Evolutionary conservation across 92 coral and sea anemone species (phyloP).

Genomic region (Zoanthus solanderi): DNA sequence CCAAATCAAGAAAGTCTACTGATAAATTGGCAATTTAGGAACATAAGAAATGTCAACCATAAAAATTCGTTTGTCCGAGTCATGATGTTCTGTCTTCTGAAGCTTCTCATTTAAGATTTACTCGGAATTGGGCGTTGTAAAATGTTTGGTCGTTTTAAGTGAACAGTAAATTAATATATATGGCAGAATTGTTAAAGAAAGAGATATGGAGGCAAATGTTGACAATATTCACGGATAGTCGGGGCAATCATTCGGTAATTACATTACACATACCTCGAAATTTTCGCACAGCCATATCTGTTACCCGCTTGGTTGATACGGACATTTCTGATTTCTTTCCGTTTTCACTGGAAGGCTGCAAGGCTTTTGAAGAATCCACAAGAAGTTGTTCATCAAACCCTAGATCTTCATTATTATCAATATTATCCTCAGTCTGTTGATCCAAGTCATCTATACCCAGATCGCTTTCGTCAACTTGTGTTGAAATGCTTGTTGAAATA

Average conservation of each 20-base stretch:
- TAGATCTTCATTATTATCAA: background rate
- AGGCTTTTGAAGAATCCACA: slow-evolving; percentile 1
- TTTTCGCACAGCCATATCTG: slow-evolving; percentile 54
- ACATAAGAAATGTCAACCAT: too few species aligned
- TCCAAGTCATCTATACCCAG: slow-evolving; percentile 7
- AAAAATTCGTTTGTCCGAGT: too few species aligned
- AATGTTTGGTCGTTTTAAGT: background rate
- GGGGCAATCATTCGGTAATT: background rate
- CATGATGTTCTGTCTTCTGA: background rate
- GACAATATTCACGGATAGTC: slow-evolving; percentile 13
- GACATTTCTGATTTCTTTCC: slow-evolving; percentile 42
- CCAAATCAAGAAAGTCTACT: too few species aligned
- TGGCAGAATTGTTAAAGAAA: background rate
- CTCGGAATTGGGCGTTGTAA: background rate
- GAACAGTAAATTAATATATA: background rate
- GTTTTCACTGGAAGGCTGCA: background rate
- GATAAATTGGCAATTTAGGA: too few species aligned
- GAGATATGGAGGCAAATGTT: background rate
- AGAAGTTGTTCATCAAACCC: slow-evolving; percentile 9
- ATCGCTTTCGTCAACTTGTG: slow-evolving; percentile 42
- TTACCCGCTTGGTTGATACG: slow-evolving; percentile 43
- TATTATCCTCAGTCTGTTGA: background rate
- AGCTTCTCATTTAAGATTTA: background rate
- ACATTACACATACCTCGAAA: slow-evolving; percentile 40
- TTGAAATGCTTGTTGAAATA: slow-evolving; percentile 33